Evolutionary conservation across 2,797 vertebrate genomes (phyloP).

Genomic region (Carduelis carduelis): DNA sequence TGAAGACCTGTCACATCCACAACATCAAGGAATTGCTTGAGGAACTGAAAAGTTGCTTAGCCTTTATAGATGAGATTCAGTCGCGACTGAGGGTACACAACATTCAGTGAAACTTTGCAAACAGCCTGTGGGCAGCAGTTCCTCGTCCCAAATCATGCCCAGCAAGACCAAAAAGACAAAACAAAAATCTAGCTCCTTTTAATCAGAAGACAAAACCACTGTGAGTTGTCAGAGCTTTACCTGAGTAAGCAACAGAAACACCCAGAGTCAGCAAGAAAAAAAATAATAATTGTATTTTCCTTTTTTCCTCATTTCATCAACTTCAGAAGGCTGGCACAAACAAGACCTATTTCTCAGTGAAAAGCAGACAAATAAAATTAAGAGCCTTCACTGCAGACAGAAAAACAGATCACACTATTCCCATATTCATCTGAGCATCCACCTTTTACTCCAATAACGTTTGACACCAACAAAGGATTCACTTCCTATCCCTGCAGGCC

Average conservation of each 20-base stretch:
- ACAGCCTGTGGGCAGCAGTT: conserved; percentile 14
- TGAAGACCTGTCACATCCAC: conserved; percentile 13
- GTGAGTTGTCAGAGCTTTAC: conserved; percentile 30
- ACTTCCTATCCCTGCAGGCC: neutral
- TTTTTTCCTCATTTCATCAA: conserved; percentile 33
- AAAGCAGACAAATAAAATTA: conserved; percentile 36
- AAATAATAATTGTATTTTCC: neutral
- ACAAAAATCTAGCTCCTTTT: conserved; percentile 21
- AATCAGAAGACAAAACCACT: conserved; percentile 30
- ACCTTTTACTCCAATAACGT: neutral
- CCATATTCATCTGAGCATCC: neutral
- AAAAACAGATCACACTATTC: neutral
- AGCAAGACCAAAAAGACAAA: conserved; percentile 21
- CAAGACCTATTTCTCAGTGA: conserved; percentile 16
- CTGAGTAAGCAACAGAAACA: conserved; percentile 46
- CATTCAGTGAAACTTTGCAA: conserved; percentile 24
- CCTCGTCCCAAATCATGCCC: conserved; percentile 20
- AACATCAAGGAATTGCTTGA: conserved; percentile 28
- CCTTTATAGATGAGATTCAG: conserved; percentile 22
- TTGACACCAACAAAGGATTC: neutral
- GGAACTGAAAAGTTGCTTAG: neutral
- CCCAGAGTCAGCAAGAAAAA: conserved; percentile 49
- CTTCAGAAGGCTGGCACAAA: conserved; percentile 16
- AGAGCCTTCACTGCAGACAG: neutral
- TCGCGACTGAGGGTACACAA: neutral